Conservation (phyloP, 2,888 invertebrate genomes). For the Callimorpha dominula region DNA sequence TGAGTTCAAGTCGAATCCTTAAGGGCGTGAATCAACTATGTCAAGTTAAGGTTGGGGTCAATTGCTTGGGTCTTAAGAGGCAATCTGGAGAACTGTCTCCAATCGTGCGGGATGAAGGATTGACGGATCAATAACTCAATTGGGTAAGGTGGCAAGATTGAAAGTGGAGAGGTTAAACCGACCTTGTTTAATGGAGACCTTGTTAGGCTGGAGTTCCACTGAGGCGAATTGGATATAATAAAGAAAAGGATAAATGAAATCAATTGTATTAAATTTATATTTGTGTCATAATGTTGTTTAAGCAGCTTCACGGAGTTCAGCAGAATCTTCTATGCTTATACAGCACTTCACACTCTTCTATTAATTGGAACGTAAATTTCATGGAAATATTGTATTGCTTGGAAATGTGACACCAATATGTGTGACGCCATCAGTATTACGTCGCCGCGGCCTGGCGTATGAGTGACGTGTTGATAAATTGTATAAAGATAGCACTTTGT, state of each 20-base stretch:
- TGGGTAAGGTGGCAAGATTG: constrained; percentile 5
- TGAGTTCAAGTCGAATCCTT: not conserved
- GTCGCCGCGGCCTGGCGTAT: constrained; percentile 15
- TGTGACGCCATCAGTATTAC: constrained; percentile 14
- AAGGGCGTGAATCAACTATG: not conserved
- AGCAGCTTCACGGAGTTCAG: too few relatives aligned
- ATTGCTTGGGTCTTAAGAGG: constrained; percentile 12
- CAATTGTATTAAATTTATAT: not conserved
- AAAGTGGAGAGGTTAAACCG: constrained; percentile 3
- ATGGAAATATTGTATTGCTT: not conserved
- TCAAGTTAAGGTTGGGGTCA: constrained; percentile 14
- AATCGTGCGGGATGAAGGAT: constrained; percentile 8
- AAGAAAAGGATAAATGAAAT: not conserved
- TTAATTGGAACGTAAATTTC: not conserved
- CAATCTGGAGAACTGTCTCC: constrained; percentile 15
- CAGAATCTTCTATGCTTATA: too few relatives aligned
- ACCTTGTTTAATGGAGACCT: not conserved
- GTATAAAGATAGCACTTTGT: constrained; percentile 4
- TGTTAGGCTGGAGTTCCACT: not conserved
- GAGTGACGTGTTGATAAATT: constrained; percentile 24
- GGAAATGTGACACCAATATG: not conserved
- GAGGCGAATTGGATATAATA: not conserved
- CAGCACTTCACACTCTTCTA: too few relatives aligned
- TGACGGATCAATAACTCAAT: constrained; percentile 11
- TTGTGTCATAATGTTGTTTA: too few relatives aligned